Evolutionary conservation across 2,113 vertebrate genomes (phyloP).

Genomic region (Pelusios castaneus): DNA sequence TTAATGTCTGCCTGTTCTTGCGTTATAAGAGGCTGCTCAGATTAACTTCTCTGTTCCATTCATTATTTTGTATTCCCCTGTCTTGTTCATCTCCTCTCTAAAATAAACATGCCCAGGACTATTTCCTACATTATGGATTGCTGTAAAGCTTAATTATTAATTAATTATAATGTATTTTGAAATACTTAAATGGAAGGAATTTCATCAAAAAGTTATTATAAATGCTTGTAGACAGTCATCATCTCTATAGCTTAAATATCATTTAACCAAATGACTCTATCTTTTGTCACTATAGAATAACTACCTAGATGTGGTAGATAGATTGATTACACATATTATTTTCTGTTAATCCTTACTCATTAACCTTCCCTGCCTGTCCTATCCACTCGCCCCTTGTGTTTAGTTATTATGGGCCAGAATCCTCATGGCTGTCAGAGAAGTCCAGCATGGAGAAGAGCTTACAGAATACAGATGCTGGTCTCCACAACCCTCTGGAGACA

Average conservation of each 20-base stretch:
- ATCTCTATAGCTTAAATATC: not conserved
- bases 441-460: not conserved
- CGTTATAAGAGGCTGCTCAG: not conserved
- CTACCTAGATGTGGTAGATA: not conserved
- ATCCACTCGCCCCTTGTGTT: fast-evolving
- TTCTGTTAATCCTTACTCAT: not conserved
- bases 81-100: not conserved
- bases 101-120: fast-evolving
- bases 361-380: not conserved
- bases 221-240: not conserved
- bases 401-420: not conserved
- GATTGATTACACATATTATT: not conserved
- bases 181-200: not conserved
- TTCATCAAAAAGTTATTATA: not conserved
- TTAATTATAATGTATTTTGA: not conserved
- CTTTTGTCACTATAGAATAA: not conserved
- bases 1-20: not conserved
- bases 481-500: not conserved
- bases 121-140: not conserved
- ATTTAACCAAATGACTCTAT: not conserved
- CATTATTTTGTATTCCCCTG: not conserved
- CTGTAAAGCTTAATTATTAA: not conserved
- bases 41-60: not conserved
- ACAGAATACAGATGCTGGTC: fast-evolving
- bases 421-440: not conserved